Evolutionary conservation across 2,888 invertebrate species (phyloP).

Genomic region (Machimus atricapillus): DNA sequence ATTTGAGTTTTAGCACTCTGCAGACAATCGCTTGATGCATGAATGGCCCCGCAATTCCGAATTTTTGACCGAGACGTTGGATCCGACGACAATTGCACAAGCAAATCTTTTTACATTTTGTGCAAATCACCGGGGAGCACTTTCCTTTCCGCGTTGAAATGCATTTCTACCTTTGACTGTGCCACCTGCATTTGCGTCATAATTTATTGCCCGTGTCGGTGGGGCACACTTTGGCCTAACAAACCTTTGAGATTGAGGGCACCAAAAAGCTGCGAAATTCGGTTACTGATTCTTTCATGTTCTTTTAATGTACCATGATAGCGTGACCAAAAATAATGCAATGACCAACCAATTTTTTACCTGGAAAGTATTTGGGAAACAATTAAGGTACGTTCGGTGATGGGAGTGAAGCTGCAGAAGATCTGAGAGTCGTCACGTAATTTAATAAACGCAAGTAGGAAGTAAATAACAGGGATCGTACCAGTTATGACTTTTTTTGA

Average conservation of each 20-base stretch:
- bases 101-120: not conserved
- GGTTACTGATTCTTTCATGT: not conserved
- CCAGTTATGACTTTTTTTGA: no score
- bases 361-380: not conserved
- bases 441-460: not conserved
- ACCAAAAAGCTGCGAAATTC: not conserved
- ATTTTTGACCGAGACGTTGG: not conserved
- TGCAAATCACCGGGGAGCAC: not conserved
- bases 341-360: not conserved
- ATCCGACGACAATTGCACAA: not conserved
- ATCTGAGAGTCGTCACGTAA: not conserved
- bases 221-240: not conserved
- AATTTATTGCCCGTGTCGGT: not conserved
- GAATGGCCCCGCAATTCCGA: not conserved
- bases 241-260: not conserved
- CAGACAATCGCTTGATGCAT: not conserved
- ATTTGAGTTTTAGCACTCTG: not conserved
- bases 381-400: not conserved
- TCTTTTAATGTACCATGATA: not conserved
- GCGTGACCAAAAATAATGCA: not conserved
- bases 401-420: not conserved
- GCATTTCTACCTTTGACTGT: not conserved
- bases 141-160: constrained; percentile 6
- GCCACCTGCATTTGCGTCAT: not conserved
- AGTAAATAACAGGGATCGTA: no score